Evolutionary conservation across 30 jellyfish, hydroid and myxozoan species (phyloP).

Genomic region (Pseudorhiza aurosa): DNA sequence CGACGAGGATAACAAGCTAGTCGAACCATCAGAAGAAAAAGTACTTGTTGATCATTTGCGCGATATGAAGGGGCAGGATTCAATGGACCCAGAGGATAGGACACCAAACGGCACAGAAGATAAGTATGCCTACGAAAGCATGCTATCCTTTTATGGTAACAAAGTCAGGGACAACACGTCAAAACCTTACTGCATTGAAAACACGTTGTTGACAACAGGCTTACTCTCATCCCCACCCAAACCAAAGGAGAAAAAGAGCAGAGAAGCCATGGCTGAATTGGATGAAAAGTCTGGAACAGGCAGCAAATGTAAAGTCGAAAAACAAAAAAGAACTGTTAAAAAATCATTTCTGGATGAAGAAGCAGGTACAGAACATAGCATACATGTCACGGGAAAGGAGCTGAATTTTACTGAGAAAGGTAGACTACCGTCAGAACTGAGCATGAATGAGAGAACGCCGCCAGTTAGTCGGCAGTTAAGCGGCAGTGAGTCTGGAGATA

Average conservation of each 20-base stretch:
- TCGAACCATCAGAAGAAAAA: neutral
- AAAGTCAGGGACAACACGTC: neutral
- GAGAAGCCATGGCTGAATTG: neutral
- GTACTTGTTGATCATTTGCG: constrained; percentile 31
- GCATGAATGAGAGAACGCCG: neutral
- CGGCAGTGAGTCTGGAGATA: neutral
- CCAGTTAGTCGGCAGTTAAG: neutral
- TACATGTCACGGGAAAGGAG: neutral
- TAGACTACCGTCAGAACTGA: neutral
- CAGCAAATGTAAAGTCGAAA: neutral
- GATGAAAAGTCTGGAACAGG: neutral
- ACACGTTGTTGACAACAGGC: constrained; percentile 1
- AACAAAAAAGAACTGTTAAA: neutral
- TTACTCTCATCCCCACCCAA: neutral
- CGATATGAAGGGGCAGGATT: neutral
- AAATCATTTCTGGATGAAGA: no score
- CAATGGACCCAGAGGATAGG: neutral
- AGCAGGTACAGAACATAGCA: neutral
- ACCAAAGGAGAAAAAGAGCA: neutral
- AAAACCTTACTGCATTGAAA: neutral
- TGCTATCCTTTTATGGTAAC: neutral
- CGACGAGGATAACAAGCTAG: neutral
- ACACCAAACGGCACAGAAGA: neutral
- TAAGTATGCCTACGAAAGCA: constrained; percentile 31
- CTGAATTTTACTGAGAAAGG: neutral